Evolutionary conservation across 2,113 vertebrate genomes (phyloP), one percentile per base, ranked within the genome.

Genomic region (Paramormyrops kingsleyae): DNA sequence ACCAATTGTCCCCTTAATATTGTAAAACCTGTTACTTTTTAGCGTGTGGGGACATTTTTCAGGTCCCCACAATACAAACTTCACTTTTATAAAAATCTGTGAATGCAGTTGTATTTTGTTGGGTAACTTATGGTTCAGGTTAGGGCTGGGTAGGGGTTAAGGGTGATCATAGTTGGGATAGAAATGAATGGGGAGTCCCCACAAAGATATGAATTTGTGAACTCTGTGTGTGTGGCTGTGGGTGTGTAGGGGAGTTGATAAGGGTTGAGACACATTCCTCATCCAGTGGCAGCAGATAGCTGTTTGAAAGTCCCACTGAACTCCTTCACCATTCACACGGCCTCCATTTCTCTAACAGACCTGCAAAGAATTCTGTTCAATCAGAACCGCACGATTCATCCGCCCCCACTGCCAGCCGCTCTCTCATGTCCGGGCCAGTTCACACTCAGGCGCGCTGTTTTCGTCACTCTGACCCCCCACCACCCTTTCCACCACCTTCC

Each of bases 321-420:
- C 27, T 77, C 19, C 27, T 15, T 39, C 21, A 39, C 70, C 70
- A 77, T 39, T 93, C 91, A 53, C 91, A 47, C 93, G 90, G 90
- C 91, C 90, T 92, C 92, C 52, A 95, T 93, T 95, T 95, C 90
- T 94, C 89, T 94, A 93, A 95, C 87, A 92, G 91, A 88, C 7
- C 53, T 95, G 95, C 91, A 94, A 95, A 88, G 94, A 77, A 93
- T 90, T 91, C 93, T 95, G 93, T 94, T 94, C 95, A 96, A 95
- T 95, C 94, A 95, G 87, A 88, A 50, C 88, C 27, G 39, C 88
- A 83, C 83, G 91, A 93, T 91, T 95, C 92, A 94, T 91, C 92
- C 94, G 90, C 9, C 62, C 91, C 91, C 89, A 2, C 86, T 19
- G 35, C 8, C 83, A 9, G 88, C 91, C 88, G 19, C 24, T 49